A percentile compares a stretch with the other conserved stretches of the same genome.
phyloP scores from a whole-genome alignment of 2,797 vertebrate genomes.

The Anguilla marmorata region DNA sequence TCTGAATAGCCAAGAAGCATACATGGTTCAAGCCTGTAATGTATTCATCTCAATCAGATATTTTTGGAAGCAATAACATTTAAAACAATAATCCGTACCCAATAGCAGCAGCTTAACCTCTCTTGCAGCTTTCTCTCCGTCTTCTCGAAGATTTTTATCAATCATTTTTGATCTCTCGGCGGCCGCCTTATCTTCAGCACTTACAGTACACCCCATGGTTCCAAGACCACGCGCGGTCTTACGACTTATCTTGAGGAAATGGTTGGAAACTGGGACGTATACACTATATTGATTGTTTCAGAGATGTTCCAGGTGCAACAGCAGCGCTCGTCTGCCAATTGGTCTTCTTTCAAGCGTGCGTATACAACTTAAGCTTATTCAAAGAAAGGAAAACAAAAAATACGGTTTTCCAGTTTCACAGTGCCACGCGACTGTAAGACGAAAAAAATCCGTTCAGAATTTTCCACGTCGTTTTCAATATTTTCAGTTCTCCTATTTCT shows the following conservation, averaged over 20 bases:
- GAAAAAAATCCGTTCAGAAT: background rate
- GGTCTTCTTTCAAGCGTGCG: slow-evolving; percentile 38
- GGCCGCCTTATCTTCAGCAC: slow-evolving; percentile 96
- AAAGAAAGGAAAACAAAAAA: slow-evolving; percentile 35
- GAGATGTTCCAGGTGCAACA: slow-evolving; percentile 36
- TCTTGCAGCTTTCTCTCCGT: slow-evolving; percentile 93
- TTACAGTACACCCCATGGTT: slow-evolving; percentile 96
- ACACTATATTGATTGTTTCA: slow-evolving; percentile 16
- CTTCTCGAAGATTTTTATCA: slow-evolving; percentile 91
- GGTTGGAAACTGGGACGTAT: slow-evolving; percentile 27
- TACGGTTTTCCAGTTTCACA: background rate
- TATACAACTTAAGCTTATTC: slow-evolving; percentile 57
- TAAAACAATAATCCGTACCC: slow-evolving; percentile 70
- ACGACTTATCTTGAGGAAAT: background rate
- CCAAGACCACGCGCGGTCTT: slow-evolving; percentile 57
- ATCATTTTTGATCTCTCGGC: slow-evolving; percentile 94
- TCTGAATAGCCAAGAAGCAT: background rate
- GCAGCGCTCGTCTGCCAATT: slow-evolving; percentile 39
- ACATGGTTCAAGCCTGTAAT: background rate
- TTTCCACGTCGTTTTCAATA: background rate
- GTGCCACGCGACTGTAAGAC: background rate
- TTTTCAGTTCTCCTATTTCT: background rate
- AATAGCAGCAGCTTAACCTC: slow-evolving; percentile 95
- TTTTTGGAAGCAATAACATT: background rate
- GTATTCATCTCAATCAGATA: background rate